These are phyloP conservation scores for Hybognathus amarus DNA, from an alignment of 2,797 vertebrate genomes.

Conservation along the genomic window DNA sequence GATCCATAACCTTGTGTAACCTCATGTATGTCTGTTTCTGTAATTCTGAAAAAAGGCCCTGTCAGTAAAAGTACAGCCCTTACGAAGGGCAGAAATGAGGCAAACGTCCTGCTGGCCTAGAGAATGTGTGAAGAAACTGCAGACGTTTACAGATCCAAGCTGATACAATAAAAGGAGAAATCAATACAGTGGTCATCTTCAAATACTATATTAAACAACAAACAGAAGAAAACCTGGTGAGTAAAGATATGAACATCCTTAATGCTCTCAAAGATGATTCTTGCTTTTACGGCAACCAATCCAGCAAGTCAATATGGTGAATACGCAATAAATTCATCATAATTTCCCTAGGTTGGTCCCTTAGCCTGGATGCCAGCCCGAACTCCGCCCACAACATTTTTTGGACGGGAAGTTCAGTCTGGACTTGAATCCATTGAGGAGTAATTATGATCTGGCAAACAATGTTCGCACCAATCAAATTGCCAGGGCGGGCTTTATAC, in stretches of 20 bases:
- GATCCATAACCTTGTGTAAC: not conserved
- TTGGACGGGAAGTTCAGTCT: too few relatives aligned
- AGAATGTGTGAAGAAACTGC: slow-evolving; percentile 1
- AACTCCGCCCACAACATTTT: too few relatives aligned
- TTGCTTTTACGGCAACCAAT: not conserved
- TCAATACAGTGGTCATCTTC: slow-evolving; percentile 10
- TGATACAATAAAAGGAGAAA: slow-evolving; percentile 23
- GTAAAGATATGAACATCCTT: not conserved
- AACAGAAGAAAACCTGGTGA: slow-evolving; percentile 2
- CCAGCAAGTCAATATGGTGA: not conserved
- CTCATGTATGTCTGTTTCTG: slow-evolving; percentile 6
- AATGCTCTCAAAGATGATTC: not conserved
- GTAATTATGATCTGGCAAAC: too few relatives aligned
- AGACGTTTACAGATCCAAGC: slow-evolving; percentile 9
- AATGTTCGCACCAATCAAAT: too few relatives aligned
- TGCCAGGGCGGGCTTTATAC: too few relatives aligned
- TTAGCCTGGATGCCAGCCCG: too few relatives aligned
- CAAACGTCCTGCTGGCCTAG: not conserved
- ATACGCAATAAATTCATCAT: not conserved
- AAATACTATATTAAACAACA: slow-evolving; percentile 3
- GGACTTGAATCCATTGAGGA: too few relatives aligned
- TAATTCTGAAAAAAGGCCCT: not conserved
- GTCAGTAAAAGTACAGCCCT: not conserved
- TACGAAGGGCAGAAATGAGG: slow-evolving; percentile 3
- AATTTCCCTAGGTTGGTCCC: not conserved